Evolutionary conservation across 2,797 vertebrate species (phyloP).

Genomic region (Muraenolepis orangiensis): DNA sequence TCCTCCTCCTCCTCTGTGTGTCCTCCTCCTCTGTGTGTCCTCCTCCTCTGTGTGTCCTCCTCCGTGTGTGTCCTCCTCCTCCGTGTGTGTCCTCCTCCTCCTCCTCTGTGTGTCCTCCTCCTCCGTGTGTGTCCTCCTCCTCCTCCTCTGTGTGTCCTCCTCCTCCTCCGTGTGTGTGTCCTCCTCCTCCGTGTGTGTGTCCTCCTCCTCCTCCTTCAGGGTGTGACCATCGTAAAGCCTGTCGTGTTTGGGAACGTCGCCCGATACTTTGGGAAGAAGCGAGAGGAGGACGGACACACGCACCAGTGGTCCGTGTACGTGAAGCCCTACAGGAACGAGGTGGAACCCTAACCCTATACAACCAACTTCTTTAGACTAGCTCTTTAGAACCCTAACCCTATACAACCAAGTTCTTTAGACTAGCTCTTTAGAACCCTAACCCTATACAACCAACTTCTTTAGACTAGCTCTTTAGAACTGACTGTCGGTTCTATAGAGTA

Average conservation of each 20-base stretch:
- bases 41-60: no score
- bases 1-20: no score
- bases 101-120: no score
- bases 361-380: neutral
- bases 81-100: no score
- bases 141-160: no score
- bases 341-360: slow-evolving; percentile 34
- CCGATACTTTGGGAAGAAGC: slow-evolving; percentile 95
- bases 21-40: no score
- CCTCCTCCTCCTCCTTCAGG: slow-evolving; percentile 64
- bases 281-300: slow-evolving; percentile 96
- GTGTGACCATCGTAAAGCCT: slow-evolving; percentile 95
- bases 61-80: no score
- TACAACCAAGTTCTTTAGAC: neutral
- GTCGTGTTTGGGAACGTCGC: slow-evolving; percentile 97
- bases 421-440: neutral
- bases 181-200: neutral
- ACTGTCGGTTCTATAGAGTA: neutral
- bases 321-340: slow-evolving; percentile 96
- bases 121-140: no score
- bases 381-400: neutral
- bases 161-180: no score
- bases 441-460: neutral
- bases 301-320: slow-evolving; percentile 98
- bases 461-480: neutral